Evolutionary conservation across 2,113 vertebrate species (phyloP).

Genomic region (Spea multiplicata): DNA sequence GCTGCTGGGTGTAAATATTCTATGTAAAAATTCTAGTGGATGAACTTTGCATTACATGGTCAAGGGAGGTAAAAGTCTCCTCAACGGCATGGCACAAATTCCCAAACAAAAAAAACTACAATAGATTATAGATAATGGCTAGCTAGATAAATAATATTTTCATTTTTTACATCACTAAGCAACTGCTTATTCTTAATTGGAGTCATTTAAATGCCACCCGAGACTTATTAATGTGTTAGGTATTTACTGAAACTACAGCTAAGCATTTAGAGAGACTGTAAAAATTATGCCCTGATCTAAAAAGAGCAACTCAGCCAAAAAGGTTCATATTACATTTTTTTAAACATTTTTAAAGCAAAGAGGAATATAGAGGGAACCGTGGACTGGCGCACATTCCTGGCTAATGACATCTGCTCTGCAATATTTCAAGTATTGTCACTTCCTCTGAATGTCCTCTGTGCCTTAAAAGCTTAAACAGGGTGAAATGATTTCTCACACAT

Average conservation of each 20-base stretch:
- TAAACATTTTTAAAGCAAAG: not conserved
- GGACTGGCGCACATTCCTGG: not conserved
- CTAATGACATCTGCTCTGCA: not conserved
- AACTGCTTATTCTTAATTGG: conserved; percentile 12
- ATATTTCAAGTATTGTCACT: conserved; percentile 1
- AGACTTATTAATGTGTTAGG: not conserved
- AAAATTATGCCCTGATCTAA: conserved; percentile 1
- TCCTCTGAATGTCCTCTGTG: conserved; percentile 11
- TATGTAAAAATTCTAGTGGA: too few species aligned
- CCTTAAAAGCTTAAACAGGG: not conserved
- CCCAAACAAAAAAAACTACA: too few species aligned
- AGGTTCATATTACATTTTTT: conserved; percentile 13
- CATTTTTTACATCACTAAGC: not conserved
- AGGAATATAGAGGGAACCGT: not conserved
- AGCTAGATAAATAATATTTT: not conserved
- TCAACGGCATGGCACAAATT: too few species aligned
- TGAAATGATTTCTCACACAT: not conserved
- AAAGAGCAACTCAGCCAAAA: conserved; percentile 4
- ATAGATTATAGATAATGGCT: not conserved
- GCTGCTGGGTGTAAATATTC: too few species aligned
- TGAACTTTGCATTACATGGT: too few species aligned
- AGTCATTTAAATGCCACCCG: conserved; percentile 3
- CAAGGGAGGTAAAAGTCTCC: too few species aligned
- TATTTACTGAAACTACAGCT: not conserved
- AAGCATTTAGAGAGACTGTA: not conserved